These are phyloP conservation scores for Pachycephus smyrnensis DNA, from an alignment of 2,888 invertebrate genomes.

Conservation along the genomic window DNA sequence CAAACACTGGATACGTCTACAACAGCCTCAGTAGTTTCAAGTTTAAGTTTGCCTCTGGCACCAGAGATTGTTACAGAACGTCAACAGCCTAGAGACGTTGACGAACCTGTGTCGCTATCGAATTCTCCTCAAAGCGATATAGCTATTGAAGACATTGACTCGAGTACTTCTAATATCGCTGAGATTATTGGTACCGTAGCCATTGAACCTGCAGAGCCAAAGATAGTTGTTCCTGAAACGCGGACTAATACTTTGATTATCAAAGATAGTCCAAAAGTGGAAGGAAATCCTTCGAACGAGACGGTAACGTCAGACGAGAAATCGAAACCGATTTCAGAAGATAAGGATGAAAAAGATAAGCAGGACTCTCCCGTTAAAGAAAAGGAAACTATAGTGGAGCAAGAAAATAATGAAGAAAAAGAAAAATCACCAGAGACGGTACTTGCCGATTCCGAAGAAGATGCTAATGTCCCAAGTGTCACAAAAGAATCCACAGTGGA, in stretches of 20 bases:
- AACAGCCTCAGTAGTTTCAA: slow-evolving; percentile 36
- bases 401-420: slow-evolving; percentile 42
- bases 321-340: slow-evolving; percentile 13
- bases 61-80: slow-evolving; percentile 39
- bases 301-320: slow-evolving; percentile 4
- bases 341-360: slow-evolving; percentile 11
- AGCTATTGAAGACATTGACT: slow-evolving; percentile 70
- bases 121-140: slow-evolving; percentile 69
- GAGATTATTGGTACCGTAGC: slow-evolving; percentile 67
- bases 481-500: neutral
- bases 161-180: slow-evolving; percentile 70
- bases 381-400: slow-evolving; percentile 33
- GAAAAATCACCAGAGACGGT: neutral
- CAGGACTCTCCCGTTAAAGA: slow-evolving; percentile 38
- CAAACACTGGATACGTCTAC: slow-evolving; percentile 37
- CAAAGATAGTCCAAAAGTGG: slow-evolving; percentile 25
- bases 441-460: neutral
- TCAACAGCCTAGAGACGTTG: slow-evolving; percentile 66
- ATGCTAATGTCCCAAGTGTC: neutral
- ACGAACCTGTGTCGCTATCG: slow-evolving; percentile 66
- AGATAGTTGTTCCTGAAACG: slow-evolving; percentile 35
- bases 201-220: slow-evolving; percentile 49
- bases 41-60: slow-evolving; percentile 36
- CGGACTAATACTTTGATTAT: slow-evolving; percentile 14
- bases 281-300: slow-evolving; percentile 5